These are phyloP conservation scores for Haemorhous mexicanus DNA, from an alignment of 2,113 vertebrate genomes.

Conservation along the genomic window DNA sequence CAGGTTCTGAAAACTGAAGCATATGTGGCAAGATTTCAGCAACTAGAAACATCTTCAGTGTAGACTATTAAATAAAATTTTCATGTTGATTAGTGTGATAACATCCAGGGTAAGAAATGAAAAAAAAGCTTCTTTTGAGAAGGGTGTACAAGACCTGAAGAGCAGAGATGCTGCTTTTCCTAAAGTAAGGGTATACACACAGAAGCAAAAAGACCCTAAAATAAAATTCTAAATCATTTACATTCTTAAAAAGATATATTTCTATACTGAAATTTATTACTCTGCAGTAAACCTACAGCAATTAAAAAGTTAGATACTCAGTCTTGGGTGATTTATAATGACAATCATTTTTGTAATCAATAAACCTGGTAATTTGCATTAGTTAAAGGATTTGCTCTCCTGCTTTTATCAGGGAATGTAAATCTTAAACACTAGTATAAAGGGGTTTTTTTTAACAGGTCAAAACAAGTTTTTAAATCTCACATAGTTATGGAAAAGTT, in stretches of 20 bases:
- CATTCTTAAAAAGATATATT: neutral
- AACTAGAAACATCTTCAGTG: neutral
- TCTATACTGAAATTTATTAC: neutral
- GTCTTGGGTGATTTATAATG: neutral
- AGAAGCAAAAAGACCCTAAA: neutral
- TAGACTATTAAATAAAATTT: neutral
- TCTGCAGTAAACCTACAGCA: neutral
- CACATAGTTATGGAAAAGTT: conserved; percentile 73
- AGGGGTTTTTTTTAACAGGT: neutral
- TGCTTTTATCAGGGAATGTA: neutral
- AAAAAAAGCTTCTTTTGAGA: neutral
- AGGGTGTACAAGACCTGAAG: neutral
- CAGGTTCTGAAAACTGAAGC: conserved; percentile 93
- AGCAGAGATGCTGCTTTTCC: neutral
- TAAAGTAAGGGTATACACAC: neutral
- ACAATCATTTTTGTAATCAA: neutral
- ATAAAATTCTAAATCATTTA: neutral
- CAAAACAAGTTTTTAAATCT: conserved; percentile 58
- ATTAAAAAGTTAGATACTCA: neutral
- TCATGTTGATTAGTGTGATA: neutral
- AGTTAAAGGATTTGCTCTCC: neutral
- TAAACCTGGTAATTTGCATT: neutral
- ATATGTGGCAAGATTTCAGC: conserved; percentile 22
- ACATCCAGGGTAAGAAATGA: neutral
- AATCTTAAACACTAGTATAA: neutral